These are phyloP conservation scores for Leptopilina myrica DNA, from an alignment of 2,888 invertebrate species.

Conservation along the genomic window DNA sequence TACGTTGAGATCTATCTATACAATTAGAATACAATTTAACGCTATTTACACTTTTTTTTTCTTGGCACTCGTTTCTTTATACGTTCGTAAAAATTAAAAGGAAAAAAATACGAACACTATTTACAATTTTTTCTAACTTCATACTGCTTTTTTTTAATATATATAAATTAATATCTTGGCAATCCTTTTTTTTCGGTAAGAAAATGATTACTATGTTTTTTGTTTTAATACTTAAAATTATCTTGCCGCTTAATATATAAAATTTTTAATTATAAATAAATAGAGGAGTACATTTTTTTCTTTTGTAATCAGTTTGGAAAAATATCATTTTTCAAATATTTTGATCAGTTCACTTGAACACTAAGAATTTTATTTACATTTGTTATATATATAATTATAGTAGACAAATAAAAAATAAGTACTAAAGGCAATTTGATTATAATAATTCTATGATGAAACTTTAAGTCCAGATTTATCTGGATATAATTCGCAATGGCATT, in stretches of 20 bases:
- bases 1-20: constrained; percentile 9
- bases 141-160: background rate
- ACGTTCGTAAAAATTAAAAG: background rate
- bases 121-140: background rate
- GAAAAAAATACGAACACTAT: background rate
- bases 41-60: constrained; percentile 3
- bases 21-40: background rate
- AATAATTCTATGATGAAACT: background rate
- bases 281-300: background rate
- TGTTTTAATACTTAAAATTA: constrained; percentile 1
- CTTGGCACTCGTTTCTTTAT: background rate
- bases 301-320: background rate
- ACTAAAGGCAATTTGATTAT: background rate
- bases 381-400: background rate
- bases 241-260: background rate
- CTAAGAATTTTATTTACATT: background rate
- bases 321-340: background rate
- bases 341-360: background rate
- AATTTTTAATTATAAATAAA: background rate
- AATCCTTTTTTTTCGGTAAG: background rate
- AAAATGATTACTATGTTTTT: background rate
- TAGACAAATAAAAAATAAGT: constrained; percentile 11
- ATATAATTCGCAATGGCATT: too few relatives aligned
- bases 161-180: background rate
- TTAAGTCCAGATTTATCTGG: background rate